Evolutionary conservation across 1,140 invertebrate genomes (phyloP), one percentile per base, ranked within the genome.

Genomic region (Coelopa frigida): DNA sequence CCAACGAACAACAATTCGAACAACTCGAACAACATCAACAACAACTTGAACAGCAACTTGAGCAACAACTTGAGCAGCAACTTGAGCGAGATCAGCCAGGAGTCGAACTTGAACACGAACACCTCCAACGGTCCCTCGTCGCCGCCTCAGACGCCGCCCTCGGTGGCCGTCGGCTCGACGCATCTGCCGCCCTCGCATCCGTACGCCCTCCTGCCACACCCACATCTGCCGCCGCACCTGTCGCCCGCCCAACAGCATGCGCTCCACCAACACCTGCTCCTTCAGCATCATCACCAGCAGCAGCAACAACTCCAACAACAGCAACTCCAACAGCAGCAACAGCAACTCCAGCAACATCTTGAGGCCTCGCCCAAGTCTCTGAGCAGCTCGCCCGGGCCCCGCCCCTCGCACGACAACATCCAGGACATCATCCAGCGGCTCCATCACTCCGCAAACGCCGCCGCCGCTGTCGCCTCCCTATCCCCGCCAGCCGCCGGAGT

Each of bases 341-440:
- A 54, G 14, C 51, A 50, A 26, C 27, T 44, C 11, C 45, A 48
- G 8, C 41, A 44, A 14, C 49, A 50, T 23, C 38, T 21, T 40
- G n/a, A 37, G 18, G 7, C 35, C 14, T 40, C 45, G 5, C 37
- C 45, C 12, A 47, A 33, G 2, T 15, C 11, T 12, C n/a, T 29
- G n/a, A 15, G 20, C 6, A 23, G 40, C 4, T 21, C 39, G 23
- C 55, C 50, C 21, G 50, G 51, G 11, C 56, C 50, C 29, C 60
- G 55, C 40, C 57, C 59, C 50, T 57, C 51, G 20, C 62, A 63
- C 22, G 61, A 67, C 26, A 60, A 62, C 42, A 67, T 67, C 12
- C 58, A 66, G 51, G 63, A 67, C 41, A 43, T 67, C 32, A 26
- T 67, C 1, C 63, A 67, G 44, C 57, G 63, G 11, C 35, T 67